Percentiles rank a stretch among this genome's conserved stretches.
phyloP scores from a whole-genome alignment of 2,113 vertebrate genomes.

The Lepus americanus region DNA sequence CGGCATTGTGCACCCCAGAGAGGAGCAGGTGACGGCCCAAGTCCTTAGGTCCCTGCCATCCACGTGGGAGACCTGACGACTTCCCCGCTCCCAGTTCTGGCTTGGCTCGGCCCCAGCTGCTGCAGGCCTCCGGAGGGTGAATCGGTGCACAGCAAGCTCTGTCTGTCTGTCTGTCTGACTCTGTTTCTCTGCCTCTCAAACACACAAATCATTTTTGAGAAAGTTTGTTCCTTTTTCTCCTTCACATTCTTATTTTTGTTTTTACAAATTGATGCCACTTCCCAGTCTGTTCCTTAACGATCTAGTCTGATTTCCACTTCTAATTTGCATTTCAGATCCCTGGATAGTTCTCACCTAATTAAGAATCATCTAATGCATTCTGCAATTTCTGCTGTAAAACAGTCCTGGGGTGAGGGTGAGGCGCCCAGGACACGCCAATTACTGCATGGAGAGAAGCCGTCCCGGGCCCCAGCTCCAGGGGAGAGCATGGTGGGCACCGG shows the following conservation, averaged over 20 bases:
- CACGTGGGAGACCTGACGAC: too few relatives aligned
- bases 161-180: too few relatives aligned
- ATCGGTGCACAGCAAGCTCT: too few relatives aligned
- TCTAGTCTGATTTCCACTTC: background rate
- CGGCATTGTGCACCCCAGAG: too few relatives aligned
- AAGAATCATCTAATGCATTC: constrained; percentile 26
- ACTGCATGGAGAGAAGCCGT: background rate
- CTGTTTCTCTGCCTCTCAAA: too few relatives aligned
- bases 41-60: too few relatives aligned
- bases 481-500: too few relatives aligned
- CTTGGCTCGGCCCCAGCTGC: too few relatives aligned
- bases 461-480: background rate
- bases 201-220: too few relatives aligned
- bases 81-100: too few relatives aligned
- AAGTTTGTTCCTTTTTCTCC: background rate
- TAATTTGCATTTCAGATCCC: constrained; percentile 70
- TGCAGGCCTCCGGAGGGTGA: too few relatives aligned
- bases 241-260: background rate
- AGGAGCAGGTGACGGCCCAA: too few relatives aligned
- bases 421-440: constrained; percentile 49
- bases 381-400: background rate
- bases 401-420: background rate
- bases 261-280: background rate
- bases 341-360: constrained; percentile 57
- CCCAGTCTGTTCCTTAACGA: constrained; percentile 24